Evolutionary conservation across 2,797 vertebrate genomes (phyloP), one percentile per base, ranked within the genome.

Genomic region (Merluccius polli): DNA sequence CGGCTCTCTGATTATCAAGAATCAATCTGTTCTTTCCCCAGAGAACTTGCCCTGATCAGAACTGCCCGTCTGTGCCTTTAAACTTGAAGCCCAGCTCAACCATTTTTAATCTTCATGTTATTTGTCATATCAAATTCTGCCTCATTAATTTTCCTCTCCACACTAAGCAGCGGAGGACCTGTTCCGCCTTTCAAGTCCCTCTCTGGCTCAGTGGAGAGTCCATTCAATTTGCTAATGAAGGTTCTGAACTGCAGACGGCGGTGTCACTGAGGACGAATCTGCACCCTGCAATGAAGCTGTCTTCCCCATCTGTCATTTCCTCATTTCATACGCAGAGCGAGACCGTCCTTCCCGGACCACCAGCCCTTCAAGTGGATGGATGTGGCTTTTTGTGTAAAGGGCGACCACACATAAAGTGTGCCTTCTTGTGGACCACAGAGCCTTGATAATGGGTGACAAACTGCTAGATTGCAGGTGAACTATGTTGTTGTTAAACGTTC

Each of bases 141-240:
- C 82, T 86, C 76, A 72, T 81, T 85, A 76, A 77, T 83, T 77
- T 79, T 77, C 15, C 72, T 24, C 27, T 44, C 27, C 74, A 33
- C 0, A 0, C 13, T 29, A 24, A 76, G 32, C 63, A 36, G 63
- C 18, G 4, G 1, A 11, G 18, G 65, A 77, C 73, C 73, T 65
- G 72, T 79, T 41, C 27, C 16, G 38, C 33, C 41, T 71, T 72
- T 82, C 30, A 71, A 41, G 36, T 21, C 16, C 24, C 44, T 18
- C 59, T 76, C 69, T 4, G 41, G 15, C 32, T 38, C 27, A 12
- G 70, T 48, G 12, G 41, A 27, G 74, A 71, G 80, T 73, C 63
- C 24, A 78, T 82, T 83, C 71, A 68, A 71, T 76, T 78, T 76
- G 16, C 70, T 84, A 81, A 83, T 77, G 68, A 73, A 72, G 75